Evolutionary conservation across 2,113 vertebrate species (phyloP), one percentile per base, ranked within the genome.

Genomic region (Leptodactylus fuscus): DNA sequence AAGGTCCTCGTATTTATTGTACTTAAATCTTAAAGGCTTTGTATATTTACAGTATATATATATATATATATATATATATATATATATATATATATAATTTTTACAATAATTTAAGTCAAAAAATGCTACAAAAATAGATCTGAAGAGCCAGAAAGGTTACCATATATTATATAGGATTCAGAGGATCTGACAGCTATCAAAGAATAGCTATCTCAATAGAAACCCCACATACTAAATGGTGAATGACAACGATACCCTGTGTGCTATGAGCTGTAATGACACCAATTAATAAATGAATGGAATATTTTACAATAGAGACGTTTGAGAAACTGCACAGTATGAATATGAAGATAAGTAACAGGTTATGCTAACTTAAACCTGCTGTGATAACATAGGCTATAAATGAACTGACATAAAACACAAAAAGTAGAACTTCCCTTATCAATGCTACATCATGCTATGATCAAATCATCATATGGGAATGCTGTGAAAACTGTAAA

Each of bases 261-360:
- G 34, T 0, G 22, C 77, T 44, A 27, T 41, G 24, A 60, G 34
- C 15, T 80, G n/a, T 80, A 60, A 80, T 60, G 22, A 62, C 77
- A 80, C 51, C 34, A 80, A 80, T 80, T 58, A 80, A 36, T 38
- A 78, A 60, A 24, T 41, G 29, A 79, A 55, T 55, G 3, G 49
- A 79, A 60, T 41, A 7, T 53, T 55, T 60, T n/a, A 79, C 34
- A 58, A 36, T 58, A 62, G 34, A 16, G 10, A 6, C 11, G 13
- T n/a, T 9, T 60, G 5, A 80, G 36, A 80, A 24, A 58, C 32
- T 24, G 20, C n/a, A 27, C 53, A 22, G 24, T 60, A 55, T 55
- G 29, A 77, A 55, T 77, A 41, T 22, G 22, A 60, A 27, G 34
- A 80, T 62, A 60, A 60, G 53, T 41, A 80, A 44, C 51, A 44